Conservation (phyloP, 2,113 vertebrate species). For the Platysteira castanea region DNA sequence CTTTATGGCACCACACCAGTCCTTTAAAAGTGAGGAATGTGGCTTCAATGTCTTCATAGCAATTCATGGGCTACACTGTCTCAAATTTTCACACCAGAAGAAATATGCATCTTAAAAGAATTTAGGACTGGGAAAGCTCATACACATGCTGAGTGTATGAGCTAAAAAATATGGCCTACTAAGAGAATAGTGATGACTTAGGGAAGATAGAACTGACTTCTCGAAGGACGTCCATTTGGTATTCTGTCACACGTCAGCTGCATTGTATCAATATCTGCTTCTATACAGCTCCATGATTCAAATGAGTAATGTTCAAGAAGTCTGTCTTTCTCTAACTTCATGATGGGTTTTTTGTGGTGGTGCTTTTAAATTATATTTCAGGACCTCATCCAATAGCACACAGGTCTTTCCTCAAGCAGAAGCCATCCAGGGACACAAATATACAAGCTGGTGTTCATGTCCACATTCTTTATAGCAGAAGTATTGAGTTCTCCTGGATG, state of each 20-base stretch:
- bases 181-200: background rate
- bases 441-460: background rate
- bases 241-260: background rate
- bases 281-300: background rate
- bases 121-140: background rate
- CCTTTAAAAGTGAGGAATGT: constrained; percentile 4
- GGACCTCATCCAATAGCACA: background rate
- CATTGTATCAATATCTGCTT: background rate
- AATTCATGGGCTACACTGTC: background rate
- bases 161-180: background rate
- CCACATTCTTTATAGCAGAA: background rate
- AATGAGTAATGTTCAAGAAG: background rate
- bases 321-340: background rate
- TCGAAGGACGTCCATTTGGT: too few species aligned
- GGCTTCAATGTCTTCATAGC: background rate
- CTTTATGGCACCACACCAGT: background rate
- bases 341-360: background rate
- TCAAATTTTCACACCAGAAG: background rate
- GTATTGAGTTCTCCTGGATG: background rate
- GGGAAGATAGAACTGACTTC: background rate
- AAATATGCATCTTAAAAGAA: background rate
- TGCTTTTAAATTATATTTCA: background rate
- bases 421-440: background rate
- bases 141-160: background rate
- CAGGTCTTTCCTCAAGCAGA: background rate